Base-by-base conservation (phyloP, 2,797 vertebrate genomes). In the Gadopsis bispinosus region DNA sequence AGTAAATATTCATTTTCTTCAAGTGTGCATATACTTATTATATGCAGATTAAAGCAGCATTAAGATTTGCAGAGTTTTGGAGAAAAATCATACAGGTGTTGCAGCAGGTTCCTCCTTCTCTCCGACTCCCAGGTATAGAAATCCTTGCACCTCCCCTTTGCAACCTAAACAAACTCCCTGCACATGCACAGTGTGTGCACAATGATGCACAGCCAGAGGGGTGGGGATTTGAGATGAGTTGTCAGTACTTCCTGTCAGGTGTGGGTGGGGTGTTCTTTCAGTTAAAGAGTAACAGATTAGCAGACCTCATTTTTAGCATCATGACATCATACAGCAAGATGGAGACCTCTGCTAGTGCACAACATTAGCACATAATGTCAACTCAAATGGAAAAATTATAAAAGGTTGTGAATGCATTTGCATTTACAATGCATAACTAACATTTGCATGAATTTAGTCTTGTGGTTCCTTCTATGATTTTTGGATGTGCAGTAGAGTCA, bases 251-350 rank as follows among this genome's bases (percentile, higher is more conserved):
- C 48, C 79, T 87, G 76, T 76, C 62, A 84, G 77, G 80, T 80
- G 69, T 75, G 72, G 68, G 68, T 53, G 66, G 69, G 76, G 79
- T 83, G 87, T 91, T 82, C 83, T 79, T 73, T 77, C 75, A 37
- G 64, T 79, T 84, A 86, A 86, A 89, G 71, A 89, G 75, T 75
- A 77, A 81, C 78, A 87, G 88, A 92, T 90, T 79, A 92, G 58
- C 26, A 67, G 77, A 83, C 20, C 26, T 41, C 72, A 39, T 78
- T 82, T 90, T 80, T 83, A 87, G 87, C 69, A 67, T 51, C 69
- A 61, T 79, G 78, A 84, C 85, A 86, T 88, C 77, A 80, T 59
- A 20, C 45, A 17, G 16, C 60, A 35, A 81, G 41, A 61, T 22
- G 37, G 53, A 69, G 73, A 69, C 64, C 39, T 69, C 55, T 59